Evolutionary conservation across 35 echinoderm and acorn worm genomes (phyloP).

Genomic region (Anneissia japonica): DNA sequence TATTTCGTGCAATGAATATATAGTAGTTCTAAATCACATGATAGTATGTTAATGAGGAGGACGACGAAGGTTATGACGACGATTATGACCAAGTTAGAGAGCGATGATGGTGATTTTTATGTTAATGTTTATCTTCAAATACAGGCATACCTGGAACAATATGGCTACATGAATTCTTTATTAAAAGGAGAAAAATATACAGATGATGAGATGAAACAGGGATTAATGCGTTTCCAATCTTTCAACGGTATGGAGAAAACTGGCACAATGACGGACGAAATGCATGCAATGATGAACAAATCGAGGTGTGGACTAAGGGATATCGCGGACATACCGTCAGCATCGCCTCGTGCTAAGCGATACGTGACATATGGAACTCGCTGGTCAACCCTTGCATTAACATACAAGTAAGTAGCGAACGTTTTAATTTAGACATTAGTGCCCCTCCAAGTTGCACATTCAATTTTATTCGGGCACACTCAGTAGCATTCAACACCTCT

Average conservation of each 20-base stretch:
- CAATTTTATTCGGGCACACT: too few species aligned
- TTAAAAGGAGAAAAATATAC: not conserved
- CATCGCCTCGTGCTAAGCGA: not conserved
- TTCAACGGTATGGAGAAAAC: not conserved
- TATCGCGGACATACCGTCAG: not conserved
- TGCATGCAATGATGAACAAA: not conserved
- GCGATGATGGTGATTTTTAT: too few species aligned
- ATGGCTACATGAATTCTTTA: not conserved
- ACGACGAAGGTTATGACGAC: too few species aligned
- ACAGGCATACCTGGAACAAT: not conserved
- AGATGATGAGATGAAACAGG: not conserved
- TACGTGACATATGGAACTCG: not conserved
- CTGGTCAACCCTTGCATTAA: not conserved
- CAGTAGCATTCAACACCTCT: too few species aligned
- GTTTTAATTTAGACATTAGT: too few species aligned
- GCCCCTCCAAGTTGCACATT: too few species aligned
- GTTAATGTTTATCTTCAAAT: too few species aligned
- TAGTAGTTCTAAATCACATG: too few species aligned
- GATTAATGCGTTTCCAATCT: not conserved
- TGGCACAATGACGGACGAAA: not conserved
- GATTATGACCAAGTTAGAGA: too few species aligned
- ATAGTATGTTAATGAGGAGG: too few species aligned
- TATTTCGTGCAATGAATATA: too few species aligned
- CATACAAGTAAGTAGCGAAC: not conserved
- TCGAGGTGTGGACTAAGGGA: not conserved